phyloP scores from a whole-genome alignment of 1,140 invertebrate species.

The Drosophila tsacasi region DNA sequence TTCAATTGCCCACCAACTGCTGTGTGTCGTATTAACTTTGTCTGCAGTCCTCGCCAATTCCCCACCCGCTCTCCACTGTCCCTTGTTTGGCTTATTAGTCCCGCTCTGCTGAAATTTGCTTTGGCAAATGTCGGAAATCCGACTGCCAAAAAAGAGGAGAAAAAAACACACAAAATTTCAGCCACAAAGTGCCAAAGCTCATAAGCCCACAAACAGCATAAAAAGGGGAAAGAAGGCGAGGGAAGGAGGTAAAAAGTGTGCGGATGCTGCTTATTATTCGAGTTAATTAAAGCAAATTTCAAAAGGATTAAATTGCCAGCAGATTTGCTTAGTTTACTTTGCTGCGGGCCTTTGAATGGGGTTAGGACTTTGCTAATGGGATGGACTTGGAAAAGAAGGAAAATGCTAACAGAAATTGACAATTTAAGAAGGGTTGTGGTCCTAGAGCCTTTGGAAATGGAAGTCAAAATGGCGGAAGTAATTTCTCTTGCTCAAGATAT shows the following conservation, averaged over 20 bases:
- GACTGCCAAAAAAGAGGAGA: slow-evolving; percentile 41
- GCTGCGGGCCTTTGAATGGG: slow-evolving; percentile 18
- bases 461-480: not conserved
- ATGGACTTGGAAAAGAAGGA: slow-evolving; percentile 1
- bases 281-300: slow-evolving; percentile 79
- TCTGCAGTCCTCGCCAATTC: slow-evolving; percentile 2
- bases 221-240: slow-evolving; percentile 35
- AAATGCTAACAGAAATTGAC: slow-evolving; percentile 17
- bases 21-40: slow-evolving; percentile 75
- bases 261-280: slow-evolving; percentile 68
- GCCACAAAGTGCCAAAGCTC: slow-evolving; percentile 63
- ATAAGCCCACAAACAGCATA: slow-evolving; percentile 67
- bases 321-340: slow-evolving; percentile 63
- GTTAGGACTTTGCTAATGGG: slow-evolving; percentile 27
- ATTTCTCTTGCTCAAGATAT: not conserved
- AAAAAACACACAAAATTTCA: slow-evolving; percentile 32
- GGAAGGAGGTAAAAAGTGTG: slow-evolving; percentile 12
- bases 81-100: slow-evolving; percentile 60
- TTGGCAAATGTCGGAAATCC: slow-evolving; percentile 70
- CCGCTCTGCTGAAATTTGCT: slow-evolving; percentile 56
- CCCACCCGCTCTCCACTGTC: slow-evolving; percentile 2
- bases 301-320: slow-evolving; percentile 72
- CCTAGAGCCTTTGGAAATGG: not conserved
- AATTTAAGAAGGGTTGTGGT: slow-evolving; percentile 6
- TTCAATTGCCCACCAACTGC: slow-evolving; percentile 74